A percentile compares a stretch with the other conserved stretches of the same genome.
These are phyloP conservation scores for Hystrix brachyura DNA, from an alignment of 2,113 vertebrate species.

Conservation along the genomic window DNA sequence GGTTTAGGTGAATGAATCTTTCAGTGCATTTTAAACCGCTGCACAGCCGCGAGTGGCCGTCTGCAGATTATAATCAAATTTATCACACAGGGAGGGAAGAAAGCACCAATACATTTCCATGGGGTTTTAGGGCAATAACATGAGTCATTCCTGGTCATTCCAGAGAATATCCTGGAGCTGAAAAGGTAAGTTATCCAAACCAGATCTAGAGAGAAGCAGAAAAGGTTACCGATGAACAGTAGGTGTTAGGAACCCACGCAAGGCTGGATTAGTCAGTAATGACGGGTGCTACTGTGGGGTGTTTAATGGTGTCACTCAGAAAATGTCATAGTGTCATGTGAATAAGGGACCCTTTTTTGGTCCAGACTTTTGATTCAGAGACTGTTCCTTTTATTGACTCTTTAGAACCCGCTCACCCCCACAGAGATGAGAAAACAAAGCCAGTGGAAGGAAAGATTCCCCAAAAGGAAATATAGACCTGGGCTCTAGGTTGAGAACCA, in stretches of 20 bases:
- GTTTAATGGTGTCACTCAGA: background rate
- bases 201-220: background rate
- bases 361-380: background rate
- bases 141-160: slow-evolving; percentile 65
- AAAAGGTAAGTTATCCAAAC: slow-evolving; percentile 60
- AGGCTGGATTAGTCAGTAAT: background rate
- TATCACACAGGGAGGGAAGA: slow-evolving; percentile 71
- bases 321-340: background rate
- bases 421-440: background rate
- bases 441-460: background rate
- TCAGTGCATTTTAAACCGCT: slow-evolving; percentile 78
- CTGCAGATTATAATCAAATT: slow-evolving; percentile 74
- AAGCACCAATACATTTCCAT: slow-evolving; percentile 41
- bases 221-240: background rate
- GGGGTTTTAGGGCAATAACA: slow-evolving; percentile 66
- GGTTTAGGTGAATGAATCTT: slow-evolving; percentile 83
- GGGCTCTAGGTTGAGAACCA: background rate
- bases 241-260: background rate
- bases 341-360: background rate
- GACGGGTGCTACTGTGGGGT: background rate
- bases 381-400: background rate
- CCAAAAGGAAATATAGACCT: background rate
- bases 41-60: slow-evolving; percentile 73
- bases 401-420: background rate
- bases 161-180: slow-evolving; percentile 28